Evolutionary conservation across 2,797 vertebrate genomes (phyloP).

Genomic region (Nannoperca australis): DNA sequence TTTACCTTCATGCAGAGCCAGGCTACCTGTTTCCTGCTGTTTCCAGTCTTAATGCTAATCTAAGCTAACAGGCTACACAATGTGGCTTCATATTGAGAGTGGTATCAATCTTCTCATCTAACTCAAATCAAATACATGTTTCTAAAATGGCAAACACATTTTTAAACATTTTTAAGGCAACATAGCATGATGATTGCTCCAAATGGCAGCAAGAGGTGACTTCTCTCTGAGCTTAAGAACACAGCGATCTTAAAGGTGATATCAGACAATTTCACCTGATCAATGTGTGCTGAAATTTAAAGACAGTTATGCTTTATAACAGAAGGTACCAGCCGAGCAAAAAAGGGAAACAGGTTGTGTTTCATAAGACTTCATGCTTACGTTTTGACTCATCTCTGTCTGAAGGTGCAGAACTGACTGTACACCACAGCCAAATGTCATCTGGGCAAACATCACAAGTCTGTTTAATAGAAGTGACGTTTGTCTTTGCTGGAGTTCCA

Average conservation of each 20-base stretch:
- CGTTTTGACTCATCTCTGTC: slow-evolving; percentile 38
- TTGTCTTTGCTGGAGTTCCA: not conserved
- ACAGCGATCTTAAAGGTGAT: not conserved
- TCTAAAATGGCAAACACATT: not conserved
- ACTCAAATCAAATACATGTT: not conserved
- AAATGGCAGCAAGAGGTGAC: not conserved
- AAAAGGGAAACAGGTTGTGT: not conserved
- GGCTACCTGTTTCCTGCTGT: not conserved
- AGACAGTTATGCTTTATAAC: not conserved
- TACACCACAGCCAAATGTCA: slow-evolving; percentile 21
- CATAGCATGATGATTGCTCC: not conserved
- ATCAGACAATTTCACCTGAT: not conserved
- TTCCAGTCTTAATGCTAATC: not conserved
- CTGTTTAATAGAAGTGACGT: not conserved
- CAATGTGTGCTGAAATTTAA: not conserved
- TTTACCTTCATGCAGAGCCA: not conserved
- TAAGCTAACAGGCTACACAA: not conserved
- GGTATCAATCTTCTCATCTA: not conserved
- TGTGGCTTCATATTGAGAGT: not conserved
- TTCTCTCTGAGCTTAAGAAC: not conserved
- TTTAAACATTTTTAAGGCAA: not conserved
- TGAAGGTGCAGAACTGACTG: slow-evolving; percentile 29
- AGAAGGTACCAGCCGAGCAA: not conserved
- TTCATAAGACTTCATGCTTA: slow-evolving; percentile 10
- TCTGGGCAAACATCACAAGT: slow-evolving; percentile 12